These are phyloP conservation scores for Melanostoma scalare DNA, from an alignment of 2,888 invertebrate species.

Conservation along the genomic window DNA sequence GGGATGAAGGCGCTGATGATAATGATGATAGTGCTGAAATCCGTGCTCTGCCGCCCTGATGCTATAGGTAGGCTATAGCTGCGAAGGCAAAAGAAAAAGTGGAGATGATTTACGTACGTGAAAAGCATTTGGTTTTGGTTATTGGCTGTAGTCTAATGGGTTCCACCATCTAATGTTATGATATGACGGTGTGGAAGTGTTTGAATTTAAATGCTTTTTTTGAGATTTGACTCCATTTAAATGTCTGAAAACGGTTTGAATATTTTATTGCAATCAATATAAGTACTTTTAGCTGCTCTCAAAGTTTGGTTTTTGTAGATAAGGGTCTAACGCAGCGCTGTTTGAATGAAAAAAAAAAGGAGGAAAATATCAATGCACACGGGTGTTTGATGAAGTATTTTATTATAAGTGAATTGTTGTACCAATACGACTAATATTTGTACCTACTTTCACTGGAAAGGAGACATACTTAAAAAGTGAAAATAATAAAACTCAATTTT, in stretches of 20 bases:
- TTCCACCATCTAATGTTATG: slow-evolving; percentile 1
- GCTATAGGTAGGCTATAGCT: neutral
- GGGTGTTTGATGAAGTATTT: no score
- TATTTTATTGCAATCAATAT: slow-evolving; percentile 66
- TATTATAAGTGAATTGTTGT: no score
- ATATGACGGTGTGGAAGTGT: slow-evolving; percentile 51
- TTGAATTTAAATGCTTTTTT: slow-evolving; percentile 62
- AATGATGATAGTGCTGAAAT: slow-evolving; percentile 69
- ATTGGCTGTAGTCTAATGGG: slow-evolving; percentile 29
- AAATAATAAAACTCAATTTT: no score
- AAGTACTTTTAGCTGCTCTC: neutral
- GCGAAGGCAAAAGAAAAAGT: slow-evolving; percentile 37
- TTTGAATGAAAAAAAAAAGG: no score
- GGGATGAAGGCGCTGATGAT: slow-evolving; percentile 71
- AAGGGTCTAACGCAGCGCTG: no score
- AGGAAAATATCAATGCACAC: no score
- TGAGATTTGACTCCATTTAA: slow-evolving; percentile 3
- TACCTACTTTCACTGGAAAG: no score
- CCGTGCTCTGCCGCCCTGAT: slow-evolving; percentile 55
- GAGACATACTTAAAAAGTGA: no score
- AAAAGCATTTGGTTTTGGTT: slow-evolving; percentile 54
- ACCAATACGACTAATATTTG: no score
- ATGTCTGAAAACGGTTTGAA: slow-evolving; percentile 41
- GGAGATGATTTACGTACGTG: slow-evolving; percentile 65
- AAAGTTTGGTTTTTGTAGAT: no score